Evolutionary conservation across 2,113 vertebrate species (phyloP), one percentile per base, ranked within the genome.

Genomic region (Toxotes jaculatrix): DNA sequence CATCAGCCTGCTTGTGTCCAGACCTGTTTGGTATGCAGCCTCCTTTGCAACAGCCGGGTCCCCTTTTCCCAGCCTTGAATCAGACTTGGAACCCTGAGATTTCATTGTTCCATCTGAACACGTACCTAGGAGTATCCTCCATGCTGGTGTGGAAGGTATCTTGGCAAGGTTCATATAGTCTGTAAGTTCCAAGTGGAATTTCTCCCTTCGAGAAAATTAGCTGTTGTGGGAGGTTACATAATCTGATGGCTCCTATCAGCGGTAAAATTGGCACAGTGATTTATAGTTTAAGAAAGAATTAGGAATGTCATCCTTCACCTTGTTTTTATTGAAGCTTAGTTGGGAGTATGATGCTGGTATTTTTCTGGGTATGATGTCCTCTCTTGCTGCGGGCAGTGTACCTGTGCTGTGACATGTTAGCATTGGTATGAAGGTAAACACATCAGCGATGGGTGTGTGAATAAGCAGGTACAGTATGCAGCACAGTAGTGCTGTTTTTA

Each of bases 21-120:
- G 94, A 94, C 94, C 91, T 95, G 94, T 93, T 94, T 88, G 93
- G 94, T 92, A 95, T 95, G 94, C 87, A 86, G 80, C 66, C 80
- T 91, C 72, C 71, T 88, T 67, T 82, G 78, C 55, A 84, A 27
- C 86, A 90, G 78, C 80, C 75, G 47, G 63, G 80, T 90, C 85
- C 78, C 82, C 77, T 74, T 64, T 74, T 88, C 65, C 60, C 36
- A 63, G 13, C 84, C 71, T 68, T 31, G 40, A 74, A 71, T 91
- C 68, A 82, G 42, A 73, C 78, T 68, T 0, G 17, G 38, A 90
- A 61, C 63, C 70, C 68, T 70, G 62, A 87, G 51, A 72, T 64
- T 82, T 81, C 60, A 76, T 40, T 17, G 34, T 73, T 88, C 57
- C 51, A 79, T 78, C 57, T 69, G 66, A 84, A 57, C 31, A 57